Percentiles rank a stretch among this genome's conserved stretches.
phyloP scores from a whole-genome alignment of 2,113 vertebrate genomes.

The Plecturocebus donacophilus region DNA sequence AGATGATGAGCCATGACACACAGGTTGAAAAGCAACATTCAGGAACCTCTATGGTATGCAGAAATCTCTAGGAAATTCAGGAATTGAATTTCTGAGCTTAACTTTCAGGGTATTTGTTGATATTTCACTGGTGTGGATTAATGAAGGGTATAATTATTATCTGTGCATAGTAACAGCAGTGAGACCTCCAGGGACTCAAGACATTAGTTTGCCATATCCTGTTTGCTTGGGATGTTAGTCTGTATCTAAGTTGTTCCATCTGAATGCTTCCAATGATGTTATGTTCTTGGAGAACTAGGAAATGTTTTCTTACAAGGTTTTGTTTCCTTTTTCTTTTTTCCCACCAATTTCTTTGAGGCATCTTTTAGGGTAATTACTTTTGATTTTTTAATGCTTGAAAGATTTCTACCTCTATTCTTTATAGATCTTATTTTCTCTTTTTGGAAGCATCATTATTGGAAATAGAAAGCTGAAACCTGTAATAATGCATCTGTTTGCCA shows the following conservation, averaged over 20 bases:
- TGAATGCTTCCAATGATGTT: conserved; percentile 39
- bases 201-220: conserved; percentile 40
- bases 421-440: conserved; percentile 35
- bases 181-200: background rate
- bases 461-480: conserved; percentile 42
- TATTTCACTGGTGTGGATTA: background rate
- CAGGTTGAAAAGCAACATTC: background rate
- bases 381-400: conserved; percentile 16
- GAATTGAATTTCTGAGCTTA: background rate
- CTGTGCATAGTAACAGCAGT: background rate
- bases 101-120: conserved; percentile 12
- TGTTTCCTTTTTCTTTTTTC: background rate
- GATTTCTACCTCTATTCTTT: conserved; percentile 33
- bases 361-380: conserved; percentile 23
- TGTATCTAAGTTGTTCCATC: conserved; percentile 36
- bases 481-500: conserved; percentile 42
- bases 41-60: background rate
- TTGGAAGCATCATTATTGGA: conserved; percentile 1
- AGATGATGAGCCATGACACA: background rate
- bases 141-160: conserved; percentile 39
- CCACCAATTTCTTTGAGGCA: conserved; percentile 16
- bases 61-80: background rate
- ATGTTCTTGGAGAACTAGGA: conserved; percentile 42
- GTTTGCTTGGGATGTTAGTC: conserved; percentile 21
- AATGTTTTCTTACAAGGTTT: conserved; percentile 36